Evolutionary conservation across 2,797 vertebrate species (phyloP), one percentile per base, ranked within the genome.

Genomic region (Rhinella marina): DNA sequence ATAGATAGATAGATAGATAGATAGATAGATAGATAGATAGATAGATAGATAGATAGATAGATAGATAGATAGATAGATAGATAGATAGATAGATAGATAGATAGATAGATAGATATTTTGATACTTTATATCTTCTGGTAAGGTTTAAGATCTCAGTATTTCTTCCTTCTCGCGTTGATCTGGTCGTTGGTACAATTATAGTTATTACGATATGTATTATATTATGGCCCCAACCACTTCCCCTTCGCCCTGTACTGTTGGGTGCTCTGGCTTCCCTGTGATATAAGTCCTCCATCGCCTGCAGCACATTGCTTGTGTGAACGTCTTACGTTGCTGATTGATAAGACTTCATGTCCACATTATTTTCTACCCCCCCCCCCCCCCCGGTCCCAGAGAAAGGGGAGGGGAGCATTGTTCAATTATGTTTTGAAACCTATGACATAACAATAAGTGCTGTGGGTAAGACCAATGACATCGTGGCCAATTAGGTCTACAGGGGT

Each of bases 271-370:
- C 54, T 1, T 12, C 78, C 17, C 23, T 61, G 13, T 56, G n/a
- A 59, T 17, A 52, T 57, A 23, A 56, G 50, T 17, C 10, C 73
- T 73, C 17, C 32, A 25, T 77, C 2, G 73, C 73, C 73, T 23
- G 21, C 2, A 16, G 73, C 17, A n/a, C 12, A 54, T 12, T 76
- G 23, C 25, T 19, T 48, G 19, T 19, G 56, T 84, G 82, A 17
- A 41, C 11, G 52, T 10, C 21, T 12, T 50, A 50, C 11, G 0
- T 11, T 3, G 19, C 9, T 84, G 82, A 84, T 84, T 84, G 82
- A 84, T 84, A 59, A 32, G 54, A 84, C 48, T 79, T 88, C 86
- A 82, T 82, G 59, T 64, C 81, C 41, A 92, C 92, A 93, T 93
- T 88, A 90, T 90, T 90, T 57, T 25, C 56, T 19, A 12, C 41